Conservation (phyloP, 2,888 invertebrate species). For the Xylophagus ater region DNA sequence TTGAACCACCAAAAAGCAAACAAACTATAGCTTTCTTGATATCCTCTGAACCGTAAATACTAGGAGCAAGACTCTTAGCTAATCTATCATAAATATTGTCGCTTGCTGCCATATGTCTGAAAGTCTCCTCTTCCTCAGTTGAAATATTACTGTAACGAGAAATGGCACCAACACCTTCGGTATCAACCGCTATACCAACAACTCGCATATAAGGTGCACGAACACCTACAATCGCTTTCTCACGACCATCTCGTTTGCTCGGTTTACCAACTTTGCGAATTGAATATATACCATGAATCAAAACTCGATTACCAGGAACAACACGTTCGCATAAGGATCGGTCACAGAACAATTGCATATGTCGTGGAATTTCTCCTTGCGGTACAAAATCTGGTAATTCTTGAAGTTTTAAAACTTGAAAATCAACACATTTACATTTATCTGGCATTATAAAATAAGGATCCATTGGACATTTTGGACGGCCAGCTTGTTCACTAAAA, state of each 20-base stretch:
- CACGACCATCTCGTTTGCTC: conserved; percentile 55
- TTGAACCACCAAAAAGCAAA: conserved; percentile 83
- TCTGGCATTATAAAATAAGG: conserved; percentile 98
- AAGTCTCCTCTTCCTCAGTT: conserved; percentile 53
- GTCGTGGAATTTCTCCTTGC: conserved; percentile 96
- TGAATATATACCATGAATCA: conserved; percentile 89
- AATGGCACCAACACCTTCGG: conserved; percentile 60
- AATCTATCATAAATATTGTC: conserved; percentile 82
- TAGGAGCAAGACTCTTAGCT: conserved; percentile 87
- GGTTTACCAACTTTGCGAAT: conserved; percentile 72
- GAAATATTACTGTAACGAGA: conserved; percentile 44
- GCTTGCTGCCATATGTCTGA: conserved; percentile 65
- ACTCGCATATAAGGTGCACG: conserved; percentile 90
- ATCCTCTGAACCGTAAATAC: conserved; percentile 87
- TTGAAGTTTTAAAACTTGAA: conserved; percentile 94
- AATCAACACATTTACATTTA: conserved; percentile 95
- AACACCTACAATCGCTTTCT: conserved; percentile 79
- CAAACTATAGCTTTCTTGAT: conserved; percentile 96
- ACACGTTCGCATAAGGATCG: conserved; percentile 84
- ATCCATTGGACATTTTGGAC: conserved; percentile 89
- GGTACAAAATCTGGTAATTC: conserved; percentile 82
- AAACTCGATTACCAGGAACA: conserved; percentile 91
- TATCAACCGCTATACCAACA: conserved; percentile 80
- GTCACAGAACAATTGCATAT: conserved; percentile 89
- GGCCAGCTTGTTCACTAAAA: conserved; percentile 79